phyloP scores from a whole-genome alignment of 2,888 invertebrate genomes.

The Lathronympha strigana region DNA sequence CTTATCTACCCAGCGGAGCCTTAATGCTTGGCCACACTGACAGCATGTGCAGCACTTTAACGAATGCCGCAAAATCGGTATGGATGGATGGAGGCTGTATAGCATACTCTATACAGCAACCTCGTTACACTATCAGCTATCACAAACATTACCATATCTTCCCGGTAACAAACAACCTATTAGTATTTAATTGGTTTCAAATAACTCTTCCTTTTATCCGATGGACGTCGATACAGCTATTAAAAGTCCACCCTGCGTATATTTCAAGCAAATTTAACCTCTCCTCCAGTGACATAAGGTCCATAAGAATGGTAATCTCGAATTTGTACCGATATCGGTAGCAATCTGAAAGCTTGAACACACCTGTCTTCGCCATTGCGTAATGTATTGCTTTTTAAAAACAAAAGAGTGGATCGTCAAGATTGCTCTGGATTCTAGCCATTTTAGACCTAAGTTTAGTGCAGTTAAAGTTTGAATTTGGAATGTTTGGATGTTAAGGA shows the following conservation, averaged over 20 bases:
- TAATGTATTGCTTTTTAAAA: constrained; percentile 27
- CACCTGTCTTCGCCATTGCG: constrained; percentile 1
- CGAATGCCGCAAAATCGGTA: no score
- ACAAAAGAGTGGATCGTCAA: constrained; percentile 11
- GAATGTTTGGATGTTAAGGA: neutral
- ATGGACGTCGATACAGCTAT: constrained; percentile 22
- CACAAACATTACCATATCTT: neutral
- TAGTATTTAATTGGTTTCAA: constrained; percentile 22
- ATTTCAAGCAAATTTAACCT: constrained; percentile 26
- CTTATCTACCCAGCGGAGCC: no score
- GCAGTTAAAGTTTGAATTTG: neutral
- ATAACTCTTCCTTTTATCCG: constrained; percentile 22
- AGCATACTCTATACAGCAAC: no score
- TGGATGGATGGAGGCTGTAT: no score
- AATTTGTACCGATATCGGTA: constrained; percentile 21
- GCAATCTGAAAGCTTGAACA: constrained; percentile 27
- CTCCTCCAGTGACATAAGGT: neutral
- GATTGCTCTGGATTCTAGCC: neutral
- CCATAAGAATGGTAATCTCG: neutral
- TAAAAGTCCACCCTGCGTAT: constrained; percentile 33
- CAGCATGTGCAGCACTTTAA: no score
- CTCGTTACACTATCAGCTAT: neutral
- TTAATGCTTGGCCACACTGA: no score
- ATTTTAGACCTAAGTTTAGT: neutral
- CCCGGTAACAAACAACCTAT: constrained; percentile 16